phyloP scores from a whole-genome alignment of 2,888 invertebrate genomes.

The Lepidochitona cinerea region DNA sequence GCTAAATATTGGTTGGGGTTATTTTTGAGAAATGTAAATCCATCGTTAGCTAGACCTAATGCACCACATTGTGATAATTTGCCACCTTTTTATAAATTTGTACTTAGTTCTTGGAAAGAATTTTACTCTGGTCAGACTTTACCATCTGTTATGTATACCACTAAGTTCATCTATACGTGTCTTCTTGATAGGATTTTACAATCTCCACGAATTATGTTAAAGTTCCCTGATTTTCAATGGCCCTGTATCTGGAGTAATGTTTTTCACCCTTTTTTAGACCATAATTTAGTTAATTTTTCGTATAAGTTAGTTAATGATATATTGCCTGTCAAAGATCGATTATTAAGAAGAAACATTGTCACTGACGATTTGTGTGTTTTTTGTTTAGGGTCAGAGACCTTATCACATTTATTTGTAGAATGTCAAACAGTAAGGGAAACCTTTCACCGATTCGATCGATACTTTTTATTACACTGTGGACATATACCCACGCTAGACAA shows the following conservation, averaged over 20 bases:
- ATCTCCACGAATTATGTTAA: not conserved
- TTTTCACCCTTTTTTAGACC: not conserved
- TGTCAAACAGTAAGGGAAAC: not conserved
- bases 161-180: not conserved
- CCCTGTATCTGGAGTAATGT: not conserved
- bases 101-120: not conserved
- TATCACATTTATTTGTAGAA: not conserved
- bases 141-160: not conserved
- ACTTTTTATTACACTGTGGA: not conserved
- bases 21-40: not conserved
- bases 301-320: conserved; percentile 2
- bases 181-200: not conserved
- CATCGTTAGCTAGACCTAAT: not conserved
- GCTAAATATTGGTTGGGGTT: conserved; percentile 1
- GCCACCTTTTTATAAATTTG: not conserved
- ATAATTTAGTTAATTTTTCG: not conserved
- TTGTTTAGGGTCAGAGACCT: not conserved
- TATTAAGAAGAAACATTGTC: too few species aligned
- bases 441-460: not conserved
- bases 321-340: not conserved
- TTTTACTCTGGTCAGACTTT: not conserved
- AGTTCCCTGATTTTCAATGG: not conserved
- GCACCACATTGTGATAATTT: not conserved
- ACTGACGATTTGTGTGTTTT: not conserved
- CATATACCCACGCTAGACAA: not conserved